phyloP scores from a whole-genome alignment of 1,140 invertebrate species.

The Papilio aristodemus region DNA sequence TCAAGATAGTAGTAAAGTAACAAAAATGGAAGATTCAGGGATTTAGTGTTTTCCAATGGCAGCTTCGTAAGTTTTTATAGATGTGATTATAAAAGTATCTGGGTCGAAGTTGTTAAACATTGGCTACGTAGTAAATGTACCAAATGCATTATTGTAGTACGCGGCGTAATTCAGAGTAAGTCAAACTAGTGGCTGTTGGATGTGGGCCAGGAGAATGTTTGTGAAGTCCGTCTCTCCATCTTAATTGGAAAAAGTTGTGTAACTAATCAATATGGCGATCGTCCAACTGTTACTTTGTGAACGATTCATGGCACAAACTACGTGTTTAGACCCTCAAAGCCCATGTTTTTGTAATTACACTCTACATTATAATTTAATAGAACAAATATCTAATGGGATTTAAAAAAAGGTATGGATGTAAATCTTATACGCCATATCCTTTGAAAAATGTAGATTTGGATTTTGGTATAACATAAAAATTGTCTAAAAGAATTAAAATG shows the following conservation, averaged over 20 bases:
- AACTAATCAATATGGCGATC: slow-evolving; percentile 33
- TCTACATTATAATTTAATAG: not conserved
- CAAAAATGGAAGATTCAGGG: slow-evolving; percentile 3
- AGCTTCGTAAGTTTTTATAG: too few species aligned
- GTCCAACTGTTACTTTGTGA: slow-evolving; percentile 28
- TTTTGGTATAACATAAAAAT: too few species aligned
- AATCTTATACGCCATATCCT: too few species aligned
- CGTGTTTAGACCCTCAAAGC: not conserved
- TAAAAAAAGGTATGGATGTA: too few species aligned
- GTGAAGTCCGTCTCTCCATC: slow-evolving; percentile 12
- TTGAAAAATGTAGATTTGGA: too few species aligned
- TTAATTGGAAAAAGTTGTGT: slow-evolving; percentile 35
- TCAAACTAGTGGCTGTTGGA: slow-evolving; percentile 26
- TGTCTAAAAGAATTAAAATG: too few species aligned
- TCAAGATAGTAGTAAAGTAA: not conserved
- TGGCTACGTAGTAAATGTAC: slow-evolving; percentile 3
- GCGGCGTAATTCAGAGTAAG: slow-evolving; percentile 9
- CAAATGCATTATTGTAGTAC: not conserved
- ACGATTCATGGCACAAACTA: slow-evolving; percentile 17
- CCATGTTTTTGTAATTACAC: not conserved
- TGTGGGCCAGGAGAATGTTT: slow-evolving; percentile 26
- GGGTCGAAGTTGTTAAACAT: slow-evolving; percentile 3
- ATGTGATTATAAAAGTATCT: not conserved
- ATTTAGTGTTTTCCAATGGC: too few species aligned
- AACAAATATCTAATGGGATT: too few species aligned